phyloP scores from a whole-genome alignment of 1,140 invertebrate species.

The Zaprionus vittiger region DNA sequence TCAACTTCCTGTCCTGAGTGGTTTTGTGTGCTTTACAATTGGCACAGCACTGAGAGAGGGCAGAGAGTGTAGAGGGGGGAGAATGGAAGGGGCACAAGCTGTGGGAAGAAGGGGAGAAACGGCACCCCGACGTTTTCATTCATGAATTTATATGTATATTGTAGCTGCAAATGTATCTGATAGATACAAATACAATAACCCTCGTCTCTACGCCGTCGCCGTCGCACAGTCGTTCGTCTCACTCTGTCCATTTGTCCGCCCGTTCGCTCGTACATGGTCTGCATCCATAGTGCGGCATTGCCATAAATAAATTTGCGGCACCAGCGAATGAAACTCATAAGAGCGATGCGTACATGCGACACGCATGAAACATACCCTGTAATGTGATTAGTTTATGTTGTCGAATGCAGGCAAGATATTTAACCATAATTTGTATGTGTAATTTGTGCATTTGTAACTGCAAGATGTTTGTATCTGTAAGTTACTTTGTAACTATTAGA shows the following conservation, averaged over 20 bases:
- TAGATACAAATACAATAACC: constrained; percentile 67
- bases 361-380: neutral
- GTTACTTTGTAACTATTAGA: neutral
- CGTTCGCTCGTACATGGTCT: constrained; percentile 62
- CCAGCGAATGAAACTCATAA: constrained; percentile 20
- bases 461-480: neutral
- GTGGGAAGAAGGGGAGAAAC: constrained; percentile 8
- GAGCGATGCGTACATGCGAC: neutral
- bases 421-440: neutral
- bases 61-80: neutral
- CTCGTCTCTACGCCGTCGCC: constrained; percentile 23
- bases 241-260: neutral
- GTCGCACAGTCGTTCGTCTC: neutral
- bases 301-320: constrained; percentile 67
- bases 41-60: neutral
- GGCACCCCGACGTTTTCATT: constrained; percentile 62
- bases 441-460: neutral
- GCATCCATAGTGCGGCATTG: constrained; percentile 78
- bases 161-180: constrained; percentile 31
- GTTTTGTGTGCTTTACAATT: constrained; percentile 41
- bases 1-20: constrained; percentile 75
- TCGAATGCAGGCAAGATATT: neutral
- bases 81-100: neutral
- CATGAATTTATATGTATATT: constrained; percentile 72
- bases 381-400: neutral